phyloP scores from a whole-genome alignment of 2,113 vertebrate species.

The Diadophis punctatus region DNA sequence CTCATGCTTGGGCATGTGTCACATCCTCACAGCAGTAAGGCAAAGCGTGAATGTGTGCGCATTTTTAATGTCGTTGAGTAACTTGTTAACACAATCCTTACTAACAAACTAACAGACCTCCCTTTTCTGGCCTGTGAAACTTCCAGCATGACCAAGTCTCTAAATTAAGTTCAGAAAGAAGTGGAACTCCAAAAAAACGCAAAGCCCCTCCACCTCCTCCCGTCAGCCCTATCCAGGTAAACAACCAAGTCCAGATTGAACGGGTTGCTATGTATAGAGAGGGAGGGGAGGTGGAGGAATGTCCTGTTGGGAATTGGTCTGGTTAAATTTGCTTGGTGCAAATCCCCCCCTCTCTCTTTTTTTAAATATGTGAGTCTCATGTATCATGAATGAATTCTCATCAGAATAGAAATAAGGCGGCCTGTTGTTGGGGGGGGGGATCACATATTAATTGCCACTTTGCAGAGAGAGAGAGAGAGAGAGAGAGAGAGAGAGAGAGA shows the following conservation, averaged over 20 bases:
- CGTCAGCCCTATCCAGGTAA: conserved; percentile 95
- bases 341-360: background rate
- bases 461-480: no score
- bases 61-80: conserved; percentile 58
- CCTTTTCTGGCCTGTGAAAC: conserved; percentile 80
- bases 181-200: conserved; percentile 98
- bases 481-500: background rate
- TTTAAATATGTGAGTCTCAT: conserved; percentile 6
- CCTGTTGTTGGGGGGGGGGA: background rate
- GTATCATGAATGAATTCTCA: background rate
- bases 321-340: conserved; percentile 29
- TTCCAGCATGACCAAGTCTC: conserved; percentile 94
- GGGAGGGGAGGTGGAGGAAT: conserved; percentile 15
- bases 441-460: background rate
- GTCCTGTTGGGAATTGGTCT: conserved; percentile 10
- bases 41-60: conserved; percentile 54
- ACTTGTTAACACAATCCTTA: conserved; percentile 67
- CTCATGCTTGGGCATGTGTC: conserved; percentile 54
- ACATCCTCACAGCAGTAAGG: conserved; percentile 20
- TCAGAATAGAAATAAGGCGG: background rate
- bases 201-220: conserved; percentile 98
- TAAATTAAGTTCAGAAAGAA: conserved; percentile 96
- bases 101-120: conserved; percentile 81
- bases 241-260: conserved; percentile 51
- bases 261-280: conserved; percentile 22